phyloP scores from a whole-genome alignment of 2,113 vertebrate genomes.

The Xenopus laevis region DNA sequence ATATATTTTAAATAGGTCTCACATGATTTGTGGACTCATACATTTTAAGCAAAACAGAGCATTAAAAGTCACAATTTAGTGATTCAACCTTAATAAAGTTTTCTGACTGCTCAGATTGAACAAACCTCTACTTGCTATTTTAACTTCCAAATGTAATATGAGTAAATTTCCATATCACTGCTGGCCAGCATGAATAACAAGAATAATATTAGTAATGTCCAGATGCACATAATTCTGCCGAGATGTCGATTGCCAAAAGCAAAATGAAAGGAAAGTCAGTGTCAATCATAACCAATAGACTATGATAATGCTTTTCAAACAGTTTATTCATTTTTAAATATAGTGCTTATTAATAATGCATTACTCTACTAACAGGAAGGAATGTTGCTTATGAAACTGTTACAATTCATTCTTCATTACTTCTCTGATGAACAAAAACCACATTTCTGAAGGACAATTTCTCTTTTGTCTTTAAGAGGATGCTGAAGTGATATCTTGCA shows the following conservation, averaged over 20 bases:
- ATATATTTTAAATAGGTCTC: too few species aligned
- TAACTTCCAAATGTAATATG: conserved; percentile 43
- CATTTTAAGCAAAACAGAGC: conserved; percentile 9
- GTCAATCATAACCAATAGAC: conserved; percentile 77
- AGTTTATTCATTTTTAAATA: conserved; percentile 72
- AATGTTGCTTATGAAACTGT: conserved; percentile 62
- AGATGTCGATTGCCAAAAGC: conserved; percentile 68
- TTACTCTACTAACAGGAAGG: conserved; percentile 62
- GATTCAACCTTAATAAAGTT: conserved; percentile 27
- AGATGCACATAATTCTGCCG: conserved; percentile 72
- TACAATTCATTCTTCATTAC: conserved; percentile 64
- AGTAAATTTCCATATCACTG: conserved; percentile 71
- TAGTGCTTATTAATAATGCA: conserved; percentile 80
- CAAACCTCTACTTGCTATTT: conserved; percentile 35
- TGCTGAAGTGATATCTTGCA: conserved; percentile 60
- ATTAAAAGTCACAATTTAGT: conserved; percentile 8
- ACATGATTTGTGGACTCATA: background rate
- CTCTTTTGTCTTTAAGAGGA: conserved; percentile 64
- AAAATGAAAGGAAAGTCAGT: conserved; percentile 72
- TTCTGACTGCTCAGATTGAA: conserved; percentile 22
- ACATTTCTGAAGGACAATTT: conserved; percentile 63
- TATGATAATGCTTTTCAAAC: conserved; percentile 80
- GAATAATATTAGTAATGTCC: conserved; percentile 73
- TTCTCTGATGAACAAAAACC: conserved; percentile 54
- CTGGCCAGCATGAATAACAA: conserved; percentile 66